These are phyloP conservation scores for Pegoplata infirma DNA, from an alignment of 2,888 invertebrate species.

Conservation along the genomic window DNA sequence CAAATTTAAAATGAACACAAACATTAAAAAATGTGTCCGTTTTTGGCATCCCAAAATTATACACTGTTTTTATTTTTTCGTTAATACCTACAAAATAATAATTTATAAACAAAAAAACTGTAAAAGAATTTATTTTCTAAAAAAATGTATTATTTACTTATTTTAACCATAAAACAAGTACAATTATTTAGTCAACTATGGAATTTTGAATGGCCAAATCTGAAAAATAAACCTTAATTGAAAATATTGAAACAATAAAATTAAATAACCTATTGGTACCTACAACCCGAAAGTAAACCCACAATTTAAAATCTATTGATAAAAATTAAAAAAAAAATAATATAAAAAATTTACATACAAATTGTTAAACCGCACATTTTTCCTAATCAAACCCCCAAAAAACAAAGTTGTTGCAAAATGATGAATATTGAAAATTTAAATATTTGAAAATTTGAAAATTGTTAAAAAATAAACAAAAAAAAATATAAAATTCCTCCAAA, in stretches of 20 bases:
- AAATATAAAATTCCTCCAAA: neutral
- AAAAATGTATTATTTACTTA: too few relatives aligned
- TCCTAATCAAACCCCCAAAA: constrained; percentile 25
- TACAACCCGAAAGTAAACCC: neutral
- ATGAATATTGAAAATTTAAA: constrained; percentile 7
- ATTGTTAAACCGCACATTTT: constrained; percentile 55
- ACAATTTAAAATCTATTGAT: neutral
- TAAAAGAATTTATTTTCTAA: neutral
- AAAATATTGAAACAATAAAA: neutral
- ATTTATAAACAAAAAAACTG: too few relatives aligned
- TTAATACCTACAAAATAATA: too few relatives aligned
- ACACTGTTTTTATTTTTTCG: too few relatives aligned
- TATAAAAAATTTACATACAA: constrained; percentile 10
- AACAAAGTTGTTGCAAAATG: constrained; percentile 22
- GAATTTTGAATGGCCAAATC: neutral
- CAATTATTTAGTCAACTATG: neutral
- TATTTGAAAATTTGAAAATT: constrained; percentile 32
- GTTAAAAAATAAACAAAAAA: neutral
- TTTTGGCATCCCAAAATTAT: too few relatives aligned
- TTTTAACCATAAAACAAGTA: neutral
- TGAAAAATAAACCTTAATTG: neutral
- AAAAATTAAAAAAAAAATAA: neutral
- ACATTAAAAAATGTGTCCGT: too few relatives aligned
- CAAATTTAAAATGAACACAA: too few relatives aligned
- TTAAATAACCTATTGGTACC: constrained; percentile 37